Conservation (phyloP, 2,888 invertebrate species). For the Aspidiotus rigidus region DNA sequence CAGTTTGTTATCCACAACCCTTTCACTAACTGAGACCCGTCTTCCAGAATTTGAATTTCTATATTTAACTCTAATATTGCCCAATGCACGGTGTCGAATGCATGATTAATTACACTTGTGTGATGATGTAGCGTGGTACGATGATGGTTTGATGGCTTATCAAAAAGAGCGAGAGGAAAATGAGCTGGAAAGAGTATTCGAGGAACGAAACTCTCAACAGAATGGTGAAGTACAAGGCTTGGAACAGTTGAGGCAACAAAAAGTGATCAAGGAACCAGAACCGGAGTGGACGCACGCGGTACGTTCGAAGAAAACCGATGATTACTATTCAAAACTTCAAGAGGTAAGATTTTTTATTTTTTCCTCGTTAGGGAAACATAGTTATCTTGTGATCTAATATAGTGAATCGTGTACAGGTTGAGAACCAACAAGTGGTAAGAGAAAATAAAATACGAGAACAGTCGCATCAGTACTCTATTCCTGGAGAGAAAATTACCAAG, state of each 20-base stretch:
- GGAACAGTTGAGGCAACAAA: constrained; percentile 49
- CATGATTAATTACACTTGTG: neutral
- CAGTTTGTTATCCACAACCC: no score
- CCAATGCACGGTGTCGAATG: neutral
- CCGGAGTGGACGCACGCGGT: constrained; percentile 80
- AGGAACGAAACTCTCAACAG: constrained; percentile 65
- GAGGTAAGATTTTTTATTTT: constrained; percentile 43
- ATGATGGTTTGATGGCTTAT: constrained; percentile 73
- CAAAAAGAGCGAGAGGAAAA: constrained; percentile 72
- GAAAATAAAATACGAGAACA: constrained; percentile 69
- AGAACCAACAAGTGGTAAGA: constrained; percentile 74
- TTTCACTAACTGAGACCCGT: no score
- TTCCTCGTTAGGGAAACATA: constrained; percentile 1
- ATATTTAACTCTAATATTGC: no score
- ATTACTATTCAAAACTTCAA: constrained; percentile 72
- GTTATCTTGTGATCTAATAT: neutral
- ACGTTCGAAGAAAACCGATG: constrained; percentile 68
- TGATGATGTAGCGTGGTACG: constrained; percentile 74
- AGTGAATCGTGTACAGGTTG: constrained; percentile 46
- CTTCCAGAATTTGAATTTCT: no score
- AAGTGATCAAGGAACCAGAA: constrained; percentile 60
- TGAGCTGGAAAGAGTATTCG: constrained; percentile 78
- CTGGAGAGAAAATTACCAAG: constrained; percentile 68
- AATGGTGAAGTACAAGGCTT: constrained; percentile 51
- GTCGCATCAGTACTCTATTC: constrained; percentile 71